phyloP scores from a whole-genome alignment of 2,888 invertebrate species.

The Allolobophora icterica region DNA sequence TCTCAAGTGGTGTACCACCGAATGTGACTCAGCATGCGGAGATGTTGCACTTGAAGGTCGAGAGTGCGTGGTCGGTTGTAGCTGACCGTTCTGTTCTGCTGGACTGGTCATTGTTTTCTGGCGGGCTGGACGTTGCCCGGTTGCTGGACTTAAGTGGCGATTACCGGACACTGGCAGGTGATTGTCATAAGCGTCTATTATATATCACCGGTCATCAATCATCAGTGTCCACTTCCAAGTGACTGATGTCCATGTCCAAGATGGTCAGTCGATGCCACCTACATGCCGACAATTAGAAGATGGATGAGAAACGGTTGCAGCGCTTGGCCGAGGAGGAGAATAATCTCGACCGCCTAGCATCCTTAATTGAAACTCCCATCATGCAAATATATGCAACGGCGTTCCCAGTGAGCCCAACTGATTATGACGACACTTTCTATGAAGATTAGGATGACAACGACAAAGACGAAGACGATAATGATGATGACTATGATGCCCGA shows the following conservation, averaged over 20 bases:
- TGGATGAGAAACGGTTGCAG: slow-evolving; percentile 17
- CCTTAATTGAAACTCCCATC: background rate
- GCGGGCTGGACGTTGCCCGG: background rate
- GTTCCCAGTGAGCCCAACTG: background rate
- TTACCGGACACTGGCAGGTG: background rate
- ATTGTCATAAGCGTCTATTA: background rate
- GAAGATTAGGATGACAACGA: no score
- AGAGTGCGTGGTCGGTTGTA: background rate
- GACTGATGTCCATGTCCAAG: background rate
- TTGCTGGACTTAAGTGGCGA: background rate
- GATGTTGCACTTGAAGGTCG: background rate
- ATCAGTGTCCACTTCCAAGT: slow-evolving; percentile 6
- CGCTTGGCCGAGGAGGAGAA: background rate
- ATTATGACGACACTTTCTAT: background rate
- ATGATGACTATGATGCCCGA: no score
- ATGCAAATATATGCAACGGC: background rate
- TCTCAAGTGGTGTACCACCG: background rate
- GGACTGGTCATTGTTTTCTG: background rate
- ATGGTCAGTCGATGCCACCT: background rate
- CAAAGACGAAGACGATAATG: no score
- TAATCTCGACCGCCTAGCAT: background rate
- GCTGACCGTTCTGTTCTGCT: background rate
- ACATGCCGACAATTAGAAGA: slow-evolving; percentile 7
- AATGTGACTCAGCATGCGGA: background rate
- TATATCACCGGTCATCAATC: background rate